Base-by-base conservation (phyloP, 2,888 invertebrate genomes). In the Diabrotica balteata region DNA sequence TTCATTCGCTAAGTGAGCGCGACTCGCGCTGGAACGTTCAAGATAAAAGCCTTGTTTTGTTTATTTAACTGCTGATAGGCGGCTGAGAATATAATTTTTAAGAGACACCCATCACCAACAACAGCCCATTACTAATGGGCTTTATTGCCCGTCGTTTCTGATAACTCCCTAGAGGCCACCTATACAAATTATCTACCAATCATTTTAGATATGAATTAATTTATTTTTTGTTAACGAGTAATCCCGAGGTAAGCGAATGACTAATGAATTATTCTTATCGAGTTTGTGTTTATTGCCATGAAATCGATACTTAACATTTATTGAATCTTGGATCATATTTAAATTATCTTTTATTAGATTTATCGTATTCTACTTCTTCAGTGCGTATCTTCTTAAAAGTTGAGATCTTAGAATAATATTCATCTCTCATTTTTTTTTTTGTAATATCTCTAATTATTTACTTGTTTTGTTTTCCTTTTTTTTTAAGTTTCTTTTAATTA, bases 41-140 rank as follows among this genome's bases (percentile, higher is more conserved):
- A 82, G 82, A 82, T 82, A 82, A 82, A 79, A 80, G 78, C 74
- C 80, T 76, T 81, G 81, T 82, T 77, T 76, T 73, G 74, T 81
- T 80, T 78, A 77, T 80, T 80, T 78, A 77, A 76, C 72, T 74
- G 76, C 76, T 76, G 79, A 79, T 78, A 78, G 74, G 65, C 68
- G 68, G 71, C 63, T 70, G 69, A 70, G 76, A 75, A 75, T 78
- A 77, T 78, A 78, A 77, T 78, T 79, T 78, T 76, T 75, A 75
- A 74, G 69, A 73, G 73, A 75, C 74, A 69, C 74, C 72, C 73
- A 77, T 75, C 72, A 73, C 67, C 72, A 65, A 51, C 70, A 66
- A 53, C 66, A 54, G 67, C 70, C 68, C 66, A 71, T 73, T 75
- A 76, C 75, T 75, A 76, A 77, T 76, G 75, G 72, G 72, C 73